Percentiles rank a stretch among this genome's conserved stretches.
These are phyloP conservation scores for Diplolepis rosae DNA, from an alignment of 2,888 invertebrate genomes.

Conservation along the genomic window DNA sequence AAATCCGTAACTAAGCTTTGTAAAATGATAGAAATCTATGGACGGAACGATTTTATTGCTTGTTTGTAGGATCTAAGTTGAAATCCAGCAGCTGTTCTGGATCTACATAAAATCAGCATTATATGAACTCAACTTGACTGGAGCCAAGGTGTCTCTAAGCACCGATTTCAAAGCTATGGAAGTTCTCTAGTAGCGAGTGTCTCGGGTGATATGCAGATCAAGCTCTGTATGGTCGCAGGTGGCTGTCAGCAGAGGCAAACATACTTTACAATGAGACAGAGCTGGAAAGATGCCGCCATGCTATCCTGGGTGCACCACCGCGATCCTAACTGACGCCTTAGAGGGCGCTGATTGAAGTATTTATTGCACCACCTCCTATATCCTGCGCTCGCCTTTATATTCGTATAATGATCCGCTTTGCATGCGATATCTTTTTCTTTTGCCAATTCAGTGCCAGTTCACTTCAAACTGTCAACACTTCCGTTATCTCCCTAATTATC, in stretches of 20 bases:
- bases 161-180: slow-evolving; percentile 6
- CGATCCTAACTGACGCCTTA: slow-evolving; percentile 71
- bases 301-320: slow-evolving; percentile 61
- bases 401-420: slow-evolving; percentile 70
- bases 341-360: slow-evolving; percentile 72
- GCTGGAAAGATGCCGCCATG: slow-evolving; percentile 65
- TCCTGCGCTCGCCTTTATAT: slow-evolving; percentile 58
- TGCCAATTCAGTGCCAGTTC: slow-evolving; percentile 33
- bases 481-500: slow-evolving; percentile 24
- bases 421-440: slow-evolving; percentile 51
- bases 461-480: slow-evolving; percentile 29
- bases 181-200: slow-evolving; percentile 38
- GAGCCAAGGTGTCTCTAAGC: not conserved
- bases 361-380: slow-evolving; percentile 61
- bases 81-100: not conserved
- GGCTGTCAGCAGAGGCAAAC: slow-evolving; percentile 69
- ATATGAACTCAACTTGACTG: not conserved
- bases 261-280: slow-evolving; percentile 63
- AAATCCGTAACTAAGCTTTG: not conserved
- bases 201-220: slow-evolving; percentile 64
- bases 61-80: not conserved
- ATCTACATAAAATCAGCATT: not conserved
- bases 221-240: slow-evolving; percentile 64
- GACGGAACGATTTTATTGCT: not conserved
- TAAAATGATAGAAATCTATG: not conserved